A percentile compares a stretch with the other conserved stretches of the same genome.
Evolutionary conservation across 2,797 vertebrate species (phyloP).

Genomic region (Sarcoramphus papa): DNA sequence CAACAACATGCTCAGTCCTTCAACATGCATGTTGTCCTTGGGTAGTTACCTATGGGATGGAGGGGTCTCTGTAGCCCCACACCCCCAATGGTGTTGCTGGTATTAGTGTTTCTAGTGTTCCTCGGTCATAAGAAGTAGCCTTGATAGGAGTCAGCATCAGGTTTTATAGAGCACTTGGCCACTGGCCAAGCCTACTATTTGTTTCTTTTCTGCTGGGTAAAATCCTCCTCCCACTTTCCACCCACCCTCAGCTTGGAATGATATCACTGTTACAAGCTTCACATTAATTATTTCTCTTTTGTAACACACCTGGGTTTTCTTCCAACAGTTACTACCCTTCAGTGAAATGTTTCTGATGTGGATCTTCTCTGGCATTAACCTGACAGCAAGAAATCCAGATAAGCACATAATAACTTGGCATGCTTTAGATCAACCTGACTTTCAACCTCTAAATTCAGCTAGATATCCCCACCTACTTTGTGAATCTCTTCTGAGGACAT

Average conservation of each 20-base stretch:
- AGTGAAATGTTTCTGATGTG: neutral
- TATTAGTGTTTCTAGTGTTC: neutral
- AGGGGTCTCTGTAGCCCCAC: fast-evolving
- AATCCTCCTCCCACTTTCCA: neutral
- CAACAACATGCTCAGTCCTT: neutral
- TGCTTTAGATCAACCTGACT: neutral
- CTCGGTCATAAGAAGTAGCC: neutral
- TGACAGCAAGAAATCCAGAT: neutral
- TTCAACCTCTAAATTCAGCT: neutral
- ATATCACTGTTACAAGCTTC: neutral
- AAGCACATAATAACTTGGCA: neutral
- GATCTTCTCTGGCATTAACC: neutral
- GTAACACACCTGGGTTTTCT: neutral
- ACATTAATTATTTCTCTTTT: neutral
- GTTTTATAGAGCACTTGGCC: neutral
- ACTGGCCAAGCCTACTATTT: neutral
- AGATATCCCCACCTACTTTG: neutral
- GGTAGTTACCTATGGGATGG: neutral
- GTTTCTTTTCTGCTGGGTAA: neutral
- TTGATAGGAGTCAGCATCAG: neutral
- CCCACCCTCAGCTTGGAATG: neutral
- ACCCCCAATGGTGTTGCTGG: fast-evolving
- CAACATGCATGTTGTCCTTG: fast-evolving
- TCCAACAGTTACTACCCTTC: neutral
- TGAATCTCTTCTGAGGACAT: neutral